These are phyloP conservation scores for Peromyscus nudipes DNA, from an alignment of 2,797 vertebrate genomes.

Conservation along the genomic window DNA sequence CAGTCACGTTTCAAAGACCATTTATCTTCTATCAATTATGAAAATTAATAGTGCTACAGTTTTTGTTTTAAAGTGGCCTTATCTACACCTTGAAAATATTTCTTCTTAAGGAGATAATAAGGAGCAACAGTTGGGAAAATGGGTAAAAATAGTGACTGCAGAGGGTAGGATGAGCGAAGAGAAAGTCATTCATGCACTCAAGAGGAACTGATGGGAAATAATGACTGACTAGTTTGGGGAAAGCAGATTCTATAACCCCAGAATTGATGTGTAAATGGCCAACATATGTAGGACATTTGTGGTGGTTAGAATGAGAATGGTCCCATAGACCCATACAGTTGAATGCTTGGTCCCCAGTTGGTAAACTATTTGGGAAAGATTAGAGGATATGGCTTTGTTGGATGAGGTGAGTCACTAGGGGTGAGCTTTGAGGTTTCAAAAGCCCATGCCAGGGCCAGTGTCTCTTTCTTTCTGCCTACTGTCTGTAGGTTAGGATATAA, in stretches of 20 bases:
- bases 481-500: background rate
- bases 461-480: background rate
- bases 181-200: background rate
- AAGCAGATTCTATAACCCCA: background rate
- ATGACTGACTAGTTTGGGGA: background rate
- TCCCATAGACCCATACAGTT: background rate
- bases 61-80: conserved; percentile 2
- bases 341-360: background rate
- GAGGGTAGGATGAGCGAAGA: background rate
- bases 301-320: background rate
- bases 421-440: background rate
- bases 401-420: too few species aligned
- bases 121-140: background rate
- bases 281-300: background rate
- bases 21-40: background rate
- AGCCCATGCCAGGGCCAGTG: background rate
- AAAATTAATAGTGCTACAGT: background rate
- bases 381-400: background rate
- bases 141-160: background rate
- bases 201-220: background rate
- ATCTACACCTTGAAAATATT: background rate
- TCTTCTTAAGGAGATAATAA: background rate
- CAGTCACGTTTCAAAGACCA: background rate
- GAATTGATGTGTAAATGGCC: background rate
- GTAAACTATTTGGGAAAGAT: background rate